Evolutionary conservation across 2,797 vertebrate genomes (phyloP).

Genomic region (Cyprinodon diabolis): DNA sequence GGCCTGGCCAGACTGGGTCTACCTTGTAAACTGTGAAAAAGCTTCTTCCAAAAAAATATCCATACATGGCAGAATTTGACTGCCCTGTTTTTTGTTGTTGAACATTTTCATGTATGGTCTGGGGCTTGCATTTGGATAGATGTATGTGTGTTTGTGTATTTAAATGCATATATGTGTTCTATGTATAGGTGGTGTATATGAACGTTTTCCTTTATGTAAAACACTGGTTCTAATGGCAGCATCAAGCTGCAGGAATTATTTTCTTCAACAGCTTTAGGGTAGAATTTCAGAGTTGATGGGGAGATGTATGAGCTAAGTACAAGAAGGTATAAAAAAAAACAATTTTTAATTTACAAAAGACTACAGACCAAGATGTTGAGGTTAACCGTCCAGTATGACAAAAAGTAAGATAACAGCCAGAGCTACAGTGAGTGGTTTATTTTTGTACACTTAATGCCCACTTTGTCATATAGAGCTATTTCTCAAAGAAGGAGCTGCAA

Average conservation of each 20-base stretch:
- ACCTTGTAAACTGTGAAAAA: slow-evolving; percentile 63
- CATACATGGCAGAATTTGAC: neutral
- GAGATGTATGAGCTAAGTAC: neutral
- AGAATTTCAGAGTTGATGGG: no score
- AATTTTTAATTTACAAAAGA: neutral
- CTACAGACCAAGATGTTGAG: neutral
- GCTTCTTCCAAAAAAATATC: slow-evolving; percentile 20
- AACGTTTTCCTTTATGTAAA: no score
- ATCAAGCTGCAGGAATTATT: neutral
- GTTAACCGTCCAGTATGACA: neutral
- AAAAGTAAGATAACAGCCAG: neutral
- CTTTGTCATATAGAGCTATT: neutral
- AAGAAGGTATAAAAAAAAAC: no score
- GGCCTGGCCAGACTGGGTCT: slow-evolving; percentile 53
- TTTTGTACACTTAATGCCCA: neutral
- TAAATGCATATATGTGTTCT: no score
- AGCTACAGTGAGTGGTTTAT: neutral
- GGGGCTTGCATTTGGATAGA: no score
- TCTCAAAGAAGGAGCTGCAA: neutral
- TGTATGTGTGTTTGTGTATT: no score
- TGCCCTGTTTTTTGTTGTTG: neutral
- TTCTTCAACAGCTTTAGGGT: neutral
- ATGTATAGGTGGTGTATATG: no score
- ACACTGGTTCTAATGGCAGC: neutral
- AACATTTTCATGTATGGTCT: no score